phyloP scores from a whole-genome alignment of 2,888 invertebrate species.

The Campopleginae sp. region DNA sequence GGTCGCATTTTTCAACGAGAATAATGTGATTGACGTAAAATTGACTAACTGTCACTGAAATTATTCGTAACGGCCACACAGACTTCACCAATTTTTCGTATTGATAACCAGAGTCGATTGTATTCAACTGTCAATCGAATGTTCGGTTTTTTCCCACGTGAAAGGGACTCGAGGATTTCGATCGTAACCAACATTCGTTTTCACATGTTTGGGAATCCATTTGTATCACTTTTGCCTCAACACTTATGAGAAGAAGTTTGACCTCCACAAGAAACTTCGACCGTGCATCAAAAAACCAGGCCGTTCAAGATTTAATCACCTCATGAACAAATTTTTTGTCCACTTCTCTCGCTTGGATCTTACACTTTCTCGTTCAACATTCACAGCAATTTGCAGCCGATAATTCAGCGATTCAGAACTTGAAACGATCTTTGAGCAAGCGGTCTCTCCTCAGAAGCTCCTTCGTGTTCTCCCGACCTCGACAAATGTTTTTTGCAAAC shows the following conservation, averaged over 20 bases:
- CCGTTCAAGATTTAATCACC: neutral
- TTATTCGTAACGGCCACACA: neutral
- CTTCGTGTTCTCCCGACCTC: slow-evolving; percentile 39
- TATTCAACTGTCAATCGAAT: neutral
- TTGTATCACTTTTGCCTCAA: neutral
- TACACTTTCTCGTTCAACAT: neutral
- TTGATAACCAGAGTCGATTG: too few species aligned
- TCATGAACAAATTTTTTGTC: neutral
- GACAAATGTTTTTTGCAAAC: slow-evolving; percentile 52
- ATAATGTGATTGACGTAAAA: slow-evolving; percentile 2
- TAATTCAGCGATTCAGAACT: slow-evolving; percentile 49
- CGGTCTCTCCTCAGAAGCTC: slow-evolving; percentile 8
- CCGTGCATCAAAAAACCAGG: neutral
- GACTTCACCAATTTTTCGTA: neutral
- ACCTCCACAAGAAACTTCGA: neutral
- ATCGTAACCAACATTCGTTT: neutral
- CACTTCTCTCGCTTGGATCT: neutral
- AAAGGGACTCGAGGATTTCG: neutral
- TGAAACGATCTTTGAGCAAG: slow-evolving; percentile 30
- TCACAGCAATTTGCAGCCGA: slow-evolving; percentile 5
- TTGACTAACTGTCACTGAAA: neutral
- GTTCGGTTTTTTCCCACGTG: neutral
- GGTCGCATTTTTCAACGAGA: slow-evolving; percentile 14
- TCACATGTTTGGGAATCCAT: neutral
- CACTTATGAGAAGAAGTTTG: neutral